Evolutionary conservation across 2,113 vertebrate genomes (phyloP), one percentile per base, ranked within the genome.

Genomic region (Varanus salvator): DNA sequence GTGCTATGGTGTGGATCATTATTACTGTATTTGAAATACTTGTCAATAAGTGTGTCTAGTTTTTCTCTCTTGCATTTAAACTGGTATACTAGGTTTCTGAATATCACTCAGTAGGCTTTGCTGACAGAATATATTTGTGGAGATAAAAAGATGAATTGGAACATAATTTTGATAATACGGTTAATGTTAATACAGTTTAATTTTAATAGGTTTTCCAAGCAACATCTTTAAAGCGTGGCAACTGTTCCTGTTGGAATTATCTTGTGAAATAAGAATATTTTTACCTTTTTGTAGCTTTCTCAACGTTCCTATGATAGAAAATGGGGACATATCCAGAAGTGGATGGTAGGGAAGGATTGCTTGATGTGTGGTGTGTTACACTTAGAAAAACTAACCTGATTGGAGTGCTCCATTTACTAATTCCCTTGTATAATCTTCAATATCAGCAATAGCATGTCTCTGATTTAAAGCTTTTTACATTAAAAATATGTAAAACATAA

Each of bases 301-400:
- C 98, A 97, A 93, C 98, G 95, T 95, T 97, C 97, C 54, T 98
- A 97, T 94, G 98, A 97, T 97, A 98, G 95, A 97, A 99, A 99
- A 97, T 99, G 98, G 98, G 98, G 99, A 97, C 98, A 98, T 96
- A 99, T 99, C 96, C 98, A 99, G 90, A 98, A 99, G 95, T 99
- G 99, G 99, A 99, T 99, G 99, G 99, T 99, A 99, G 97, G 98
- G 95, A 77, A 91, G 95, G 92, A 95, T 88, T 95, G 90, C 87
- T 88, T 92, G 84, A 94, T 93, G 66, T 96, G 97, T 96, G 97
- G 50, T 89, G 93, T 95, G 95, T 44, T 94, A 87, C 48, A 74
- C 80, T 94, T 38, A 17, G 90, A 96, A 44, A 88, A 95, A 84
- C 90, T 96, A 97, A 97, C 87, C 68, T 0, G 91, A 87, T 94